Evolutionary conservation across 2,888 invertebrate species (phyloP).

Genomic region (Nebria salina): DNA sequence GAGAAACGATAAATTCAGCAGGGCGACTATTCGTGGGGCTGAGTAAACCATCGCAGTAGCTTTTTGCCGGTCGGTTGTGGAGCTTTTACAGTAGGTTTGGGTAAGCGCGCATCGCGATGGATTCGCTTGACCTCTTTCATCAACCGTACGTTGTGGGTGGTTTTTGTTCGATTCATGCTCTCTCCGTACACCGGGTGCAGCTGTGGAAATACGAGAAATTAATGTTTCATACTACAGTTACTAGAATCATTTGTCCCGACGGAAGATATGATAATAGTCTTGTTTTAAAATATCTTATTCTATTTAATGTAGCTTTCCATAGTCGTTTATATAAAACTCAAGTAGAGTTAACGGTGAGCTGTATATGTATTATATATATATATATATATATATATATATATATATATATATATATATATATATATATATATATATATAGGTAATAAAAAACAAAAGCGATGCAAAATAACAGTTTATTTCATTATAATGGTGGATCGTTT

Average conservation of each 20-base stretch:
- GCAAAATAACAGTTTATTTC: slow-evolving; percentile 30
- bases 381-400: too few relatives aligned
- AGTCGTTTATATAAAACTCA: too few relatives aligned
- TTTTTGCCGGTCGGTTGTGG: slow-evolving; percentile 2
- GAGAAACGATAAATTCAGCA: slow-evolving; percentile 14
- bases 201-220: slow-evolving; percentile 21
- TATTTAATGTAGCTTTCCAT: neutral
- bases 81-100: neutral
- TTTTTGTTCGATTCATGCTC: slow-evolving; percentile 27
- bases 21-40: slow-evolving; percentile 9
- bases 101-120: slow-evolving; percentile 9
- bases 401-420: too few relatives aligned
- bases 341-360: too few relatives aligned
- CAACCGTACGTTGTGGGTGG: slow-evolving; percentile 21
- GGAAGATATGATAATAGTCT: neutral
- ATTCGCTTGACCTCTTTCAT: slow-evolving; percentile 29
- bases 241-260: neutral
- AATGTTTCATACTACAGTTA: neutral
- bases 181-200: slow-evolving; percentile 15
- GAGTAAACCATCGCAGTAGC: neutral
- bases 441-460: neutral
- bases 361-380: too few relatives aligned
- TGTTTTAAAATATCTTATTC: neutral
- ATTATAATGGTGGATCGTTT: slow-evolving; percentile 21
- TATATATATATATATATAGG: too few relatives aligned